These are phyloP conservation scores for Chionis minor DNA, from an alignment of 2,113 vertebrate species.

Conservation along the genomic window DNA sequence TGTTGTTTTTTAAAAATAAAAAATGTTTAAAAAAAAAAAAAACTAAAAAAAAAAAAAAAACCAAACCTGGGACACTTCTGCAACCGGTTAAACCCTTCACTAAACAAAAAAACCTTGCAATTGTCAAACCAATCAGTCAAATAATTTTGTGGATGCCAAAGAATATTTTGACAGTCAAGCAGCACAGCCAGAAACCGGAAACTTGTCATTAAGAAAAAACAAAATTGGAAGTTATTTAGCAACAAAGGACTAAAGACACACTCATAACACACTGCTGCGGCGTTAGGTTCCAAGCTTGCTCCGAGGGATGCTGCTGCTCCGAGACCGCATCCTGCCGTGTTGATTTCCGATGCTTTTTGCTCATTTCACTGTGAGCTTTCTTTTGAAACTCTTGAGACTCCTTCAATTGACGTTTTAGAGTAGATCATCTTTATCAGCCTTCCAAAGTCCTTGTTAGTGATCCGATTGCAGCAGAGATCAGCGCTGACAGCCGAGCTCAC, in stretches of 20 bases:
- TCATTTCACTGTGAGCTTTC: constrained; percentile 69
- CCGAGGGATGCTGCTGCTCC: constrained; percentile 51
- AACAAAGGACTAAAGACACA: constrained; percentile 55
- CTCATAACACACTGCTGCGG: constrained; percentile 54
- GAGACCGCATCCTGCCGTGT: constrained; percentile 47
- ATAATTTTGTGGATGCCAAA: constrained; percentile 82
- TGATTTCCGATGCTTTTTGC: constrained; percentile 67
- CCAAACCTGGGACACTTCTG: constrained; percentile 76
- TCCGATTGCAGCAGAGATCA: constrained; percentile 6
- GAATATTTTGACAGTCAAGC: constrained; percentile 80
- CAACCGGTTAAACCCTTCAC: constrained; percentile 75
- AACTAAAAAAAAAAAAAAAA: neutral
- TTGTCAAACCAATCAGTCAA: constrained; percentile 74
- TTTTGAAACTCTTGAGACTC: constrained; percentile 56
- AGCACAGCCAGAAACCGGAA: constrained; percentile 79
- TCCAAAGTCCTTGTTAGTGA: constrained; percentile 48
- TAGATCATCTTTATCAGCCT: constrained; percentile 54
- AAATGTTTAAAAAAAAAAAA: constrained; percentile 8
- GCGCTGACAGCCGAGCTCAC: neutral
- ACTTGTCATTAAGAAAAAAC: constrained; percentile 44
- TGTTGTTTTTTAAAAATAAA: constrained; percentile 68
- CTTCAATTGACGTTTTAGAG: constrained; percentile 30
- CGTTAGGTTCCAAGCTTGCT: constrained; percentile 64
- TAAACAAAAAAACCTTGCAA: constrained; percentile 69
- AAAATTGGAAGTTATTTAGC: constrained; percentile 66